These are phyloP conservation scores for Cercopithecus mitis DNA, from an alignment of 2,797 vertebrate genomes.

Conservation along the genomic window DNA sequence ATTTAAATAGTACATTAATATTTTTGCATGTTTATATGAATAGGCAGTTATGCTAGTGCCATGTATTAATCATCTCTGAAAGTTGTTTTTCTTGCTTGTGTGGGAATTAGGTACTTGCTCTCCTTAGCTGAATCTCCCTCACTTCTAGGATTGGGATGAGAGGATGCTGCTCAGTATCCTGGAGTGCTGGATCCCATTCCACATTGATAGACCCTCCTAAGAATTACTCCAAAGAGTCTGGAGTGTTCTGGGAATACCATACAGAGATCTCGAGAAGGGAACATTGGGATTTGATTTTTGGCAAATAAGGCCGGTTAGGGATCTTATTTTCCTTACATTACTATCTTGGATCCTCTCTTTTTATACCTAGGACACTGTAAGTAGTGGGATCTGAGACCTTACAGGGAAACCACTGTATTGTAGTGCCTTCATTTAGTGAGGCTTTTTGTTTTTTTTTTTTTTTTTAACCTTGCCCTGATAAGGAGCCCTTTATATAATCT, in stretches of 20 bases:
- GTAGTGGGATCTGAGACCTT: neutral
- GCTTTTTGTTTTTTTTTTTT: neutral
- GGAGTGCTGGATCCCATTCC: neutral
- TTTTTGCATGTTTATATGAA: slow-evolving; percentile 13
- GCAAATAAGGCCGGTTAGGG: neutral
- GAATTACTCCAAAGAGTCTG: neutral
- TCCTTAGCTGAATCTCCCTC: neutral
- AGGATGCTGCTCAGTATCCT: neutral
- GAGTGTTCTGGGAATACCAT: neutral
- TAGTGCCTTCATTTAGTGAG: neutral
- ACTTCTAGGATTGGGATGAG: neutral
- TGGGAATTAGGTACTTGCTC: neutral
- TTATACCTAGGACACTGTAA: neutral
- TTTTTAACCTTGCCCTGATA: neutral
- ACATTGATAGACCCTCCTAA: neutral
- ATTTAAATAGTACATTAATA: neutral
- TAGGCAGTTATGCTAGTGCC: neutral
- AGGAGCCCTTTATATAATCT: neutral
- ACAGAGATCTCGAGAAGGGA: neutral
- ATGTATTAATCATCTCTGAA: neutral
- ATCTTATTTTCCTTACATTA: neutral
- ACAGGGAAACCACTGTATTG: neutral
- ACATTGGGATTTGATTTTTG: slow-evolving; percentile 4
- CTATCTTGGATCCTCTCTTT: neutral
- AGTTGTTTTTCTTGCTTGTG: neutral